phyloP scores from a whole-genome alignment of 2,113 vertebrate genomes.

The Odocoileus virginianus region DNA sequence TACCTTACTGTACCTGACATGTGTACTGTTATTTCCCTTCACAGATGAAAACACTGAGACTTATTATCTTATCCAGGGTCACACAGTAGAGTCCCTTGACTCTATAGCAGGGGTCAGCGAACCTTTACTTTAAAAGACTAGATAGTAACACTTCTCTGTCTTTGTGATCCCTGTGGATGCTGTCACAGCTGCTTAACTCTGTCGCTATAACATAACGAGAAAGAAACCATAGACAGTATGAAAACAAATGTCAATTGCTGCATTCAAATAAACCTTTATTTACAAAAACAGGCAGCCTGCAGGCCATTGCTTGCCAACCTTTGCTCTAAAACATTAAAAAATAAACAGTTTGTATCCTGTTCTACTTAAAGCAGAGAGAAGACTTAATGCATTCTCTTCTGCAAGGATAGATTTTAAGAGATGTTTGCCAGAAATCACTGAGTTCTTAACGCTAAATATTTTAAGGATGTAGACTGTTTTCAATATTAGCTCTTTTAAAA shows the following conservation, averaged over 20 bases:
- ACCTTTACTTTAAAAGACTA: background rate
- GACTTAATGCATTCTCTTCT: background rate
- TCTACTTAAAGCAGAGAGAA: background rate
- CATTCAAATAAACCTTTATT: background rate
- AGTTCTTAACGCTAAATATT: background rate
- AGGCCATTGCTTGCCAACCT: background rate
- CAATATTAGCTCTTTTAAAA: background rate
- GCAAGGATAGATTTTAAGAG: background rate
- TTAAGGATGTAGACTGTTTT: background rate
- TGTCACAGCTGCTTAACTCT: background rate
- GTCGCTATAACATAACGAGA: background rate
- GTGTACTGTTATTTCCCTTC: background rate
- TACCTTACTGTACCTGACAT: background rate
- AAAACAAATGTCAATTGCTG: background rate
- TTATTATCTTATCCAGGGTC: background rate
- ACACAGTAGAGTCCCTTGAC: background rate
- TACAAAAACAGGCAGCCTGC: background rate
- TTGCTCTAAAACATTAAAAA: background rate
- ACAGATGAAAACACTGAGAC: background rate
- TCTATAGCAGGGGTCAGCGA: background rate
- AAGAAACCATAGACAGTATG: background rate
- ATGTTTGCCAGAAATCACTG: background rate
- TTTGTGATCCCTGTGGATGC: background rate
- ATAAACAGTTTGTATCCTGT: background rate
- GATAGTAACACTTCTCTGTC: background rate